Conservation (phyloP, 2,888 invertebrate genomes). For the Euplagia quadripunctaria region DNA sequence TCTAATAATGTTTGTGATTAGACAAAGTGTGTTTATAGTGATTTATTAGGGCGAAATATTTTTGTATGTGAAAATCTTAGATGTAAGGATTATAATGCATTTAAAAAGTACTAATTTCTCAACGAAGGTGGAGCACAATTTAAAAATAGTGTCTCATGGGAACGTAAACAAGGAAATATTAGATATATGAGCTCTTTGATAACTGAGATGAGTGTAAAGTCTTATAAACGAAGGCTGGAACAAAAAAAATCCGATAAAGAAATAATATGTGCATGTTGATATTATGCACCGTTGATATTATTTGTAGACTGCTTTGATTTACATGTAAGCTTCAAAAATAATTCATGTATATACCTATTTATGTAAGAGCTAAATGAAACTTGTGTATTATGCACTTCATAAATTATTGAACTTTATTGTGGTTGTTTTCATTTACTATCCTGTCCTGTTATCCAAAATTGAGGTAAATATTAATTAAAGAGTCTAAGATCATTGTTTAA, state of each 20-base stretch:
- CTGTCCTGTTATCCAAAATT: background rate
- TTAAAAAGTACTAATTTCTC: constrained; percentile 67
- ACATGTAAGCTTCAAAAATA: constrained; percentile 77
- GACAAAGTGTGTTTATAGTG: constrained; percentile 77
- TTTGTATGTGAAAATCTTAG: constrained; percentile 82
- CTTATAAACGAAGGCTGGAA: constrained; percentile 38
- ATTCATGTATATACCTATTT: constrained; percentile 82
- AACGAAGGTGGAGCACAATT: constrained; percentile 52
- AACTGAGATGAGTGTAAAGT: constrained; percentile 26
- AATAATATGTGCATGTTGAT: constrained; percentile 41
- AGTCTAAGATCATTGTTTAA: background rate
- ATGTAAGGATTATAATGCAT: constrained; percentile 75
- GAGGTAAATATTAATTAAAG: background rate
- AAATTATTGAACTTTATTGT: constrained; percentile 80
- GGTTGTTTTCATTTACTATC: constrained; percentile 53
- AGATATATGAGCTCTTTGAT: constrained; percentile 19
- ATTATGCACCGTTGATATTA: constrained; percentile 58
- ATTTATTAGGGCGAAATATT: constrained; percentile 82
- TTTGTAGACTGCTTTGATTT: constrained; percentile 83
- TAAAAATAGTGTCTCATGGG: constrained; percentile 36
- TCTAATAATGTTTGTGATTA: constrained; percentile 63
- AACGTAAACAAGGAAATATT: constrained; percentile 40
- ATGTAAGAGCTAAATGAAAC: constrained; percentile 79
- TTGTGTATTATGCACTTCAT: constrained; percentile 84
- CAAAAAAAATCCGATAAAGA: constrained; percentile 30